A percentile compares a stretch with the other conserved stretches of the same genome.
Evolutionary conservation across 2,888 invertebrate species (phyloP).

Genomic region (Actias luna): DNA sequence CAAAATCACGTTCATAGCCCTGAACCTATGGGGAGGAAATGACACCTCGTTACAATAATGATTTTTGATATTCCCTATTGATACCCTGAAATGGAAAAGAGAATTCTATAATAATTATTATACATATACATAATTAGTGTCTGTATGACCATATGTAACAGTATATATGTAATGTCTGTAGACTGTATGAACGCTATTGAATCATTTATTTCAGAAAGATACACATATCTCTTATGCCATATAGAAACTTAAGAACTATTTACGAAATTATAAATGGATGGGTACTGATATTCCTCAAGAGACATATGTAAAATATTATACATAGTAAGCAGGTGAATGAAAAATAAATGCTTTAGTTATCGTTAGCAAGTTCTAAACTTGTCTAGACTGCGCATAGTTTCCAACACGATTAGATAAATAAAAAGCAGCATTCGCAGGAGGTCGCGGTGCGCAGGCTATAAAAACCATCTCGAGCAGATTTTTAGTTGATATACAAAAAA

Average conservation of each 20-base stretch:
- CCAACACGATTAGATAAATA: neutral
- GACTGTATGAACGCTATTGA: no score
- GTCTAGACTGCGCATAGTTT: constrained; percentile 6
- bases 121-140: no score
- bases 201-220: no score
- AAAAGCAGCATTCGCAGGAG: constrained; percentile 17
- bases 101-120: neutral
- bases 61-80: constrained; percentile 25
- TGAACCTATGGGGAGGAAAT: constrained; percentile 71
- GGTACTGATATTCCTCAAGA: no score
- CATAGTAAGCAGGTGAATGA: neutral
- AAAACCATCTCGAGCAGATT: constrained; percentile 22
- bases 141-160: no score
- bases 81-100: neutral
- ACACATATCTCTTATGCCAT: no score
- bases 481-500: no score
- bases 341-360: constrained; percentile 21
- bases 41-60: constrained; percentile 51
- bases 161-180: no score
- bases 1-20: constrained; percentile 74
- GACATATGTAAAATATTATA: neutral
- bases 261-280: no score
- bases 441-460: constrained; percentile 31
- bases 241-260: no score
- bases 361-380: constrained; percentile 21